Evolutionary conservation across 2,113 vertebrate genomes (phyloP), one percentile per base, ranked within the genome.

Genomic region (Heteronetta atricapilla): DNA sequence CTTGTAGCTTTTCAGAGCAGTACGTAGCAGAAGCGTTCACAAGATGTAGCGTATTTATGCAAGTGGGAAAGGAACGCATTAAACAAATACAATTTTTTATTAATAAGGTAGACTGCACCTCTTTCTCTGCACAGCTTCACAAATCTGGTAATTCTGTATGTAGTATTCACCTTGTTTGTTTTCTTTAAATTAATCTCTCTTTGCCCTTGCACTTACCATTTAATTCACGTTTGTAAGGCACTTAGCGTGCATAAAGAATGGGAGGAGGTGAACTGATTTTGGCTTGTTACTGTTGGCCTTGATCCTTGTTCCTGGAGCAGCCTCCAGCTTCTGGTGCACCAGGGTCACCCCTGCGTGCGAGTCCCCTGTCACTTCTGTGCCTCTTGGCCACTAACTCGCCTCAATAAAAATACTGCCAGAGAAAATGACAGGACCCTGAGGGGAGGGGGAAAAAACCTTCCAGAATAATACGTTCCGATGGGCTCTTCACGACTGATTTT

Each of bases 171-270:
- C 67, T 92, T 79, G 36, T 69, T 96, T 88, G 58, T 28, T 86
- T 93, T 88, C 80, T 88, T 94, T 87, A 86, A 92, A 90, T 92
- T 86, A 93, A 93, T 96, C 73, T 92, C 53, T 69, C 95, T 90
- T 90, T 93, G 86, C 70, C 74, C 74, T 87, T 90, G 70, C 59
- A n/a, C 40, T 89, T 89, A 33, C 36, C 2, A 0, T 76, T 92
- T 82, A 92, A 84, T 94, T 92, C 19, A 5, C 90, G 58, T 96
- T 96, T 96, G 67, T 89, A 80, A 92, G 93, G 81, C 70, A 38
- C 85, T 96, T 95, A 76, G 86, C n/a, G 78, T 86, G 33, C 82
- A 31, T 93, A 75, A 89, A 92, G 90, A 88, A 75, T 3, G 31
- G 38, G 73, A 64, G 31, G 53, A 86, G 62, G 29, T 0, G 0